These are phyloP conservation scores for Aquatica leii DNA, from an alignment of 2,888 invertebrate species.

Conservation along the genomic window DNA sequence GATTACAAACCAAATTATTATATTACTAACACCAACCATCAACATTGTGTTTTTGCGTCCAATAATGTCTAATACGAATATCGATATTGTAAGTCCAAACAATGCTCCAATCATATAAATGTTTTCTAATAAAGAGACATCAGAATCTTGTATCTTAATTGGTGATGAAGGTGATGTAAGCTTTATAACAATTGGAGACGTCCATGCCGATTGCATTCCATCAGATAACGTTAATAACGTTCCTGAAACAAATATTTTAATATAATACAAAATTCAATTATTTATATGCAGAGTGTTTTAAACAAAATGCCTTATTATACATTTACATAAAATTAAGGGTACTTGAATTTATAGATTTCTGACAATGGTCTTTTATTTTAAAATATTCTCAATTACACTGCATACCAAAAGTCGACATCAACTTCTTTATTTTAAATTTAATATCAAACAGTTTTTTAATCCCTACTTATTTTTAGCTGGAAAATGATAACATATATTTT, in stretches of 20 bases:
- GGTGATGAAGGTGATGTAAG: slow-evolving; percentile 50
- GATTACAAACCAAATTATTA: slow-evolving; percentile 54
- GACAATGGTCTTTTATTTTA: no score
- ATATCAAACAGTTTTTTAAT: no score
- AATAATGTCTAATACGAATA: slow-evolving; percentile 48
- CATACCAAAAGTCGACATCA: no score
- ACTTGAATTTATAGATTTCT: no score
- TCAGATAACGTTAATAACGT: slow-evolving; percentile 56
- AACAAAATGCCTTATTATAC: no score
- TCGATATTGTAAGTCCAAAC: slow-evolving; percentile 52
- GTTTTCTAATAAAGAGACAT: slow-evolving; percentile 48
- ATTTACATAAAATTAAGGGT: no score
- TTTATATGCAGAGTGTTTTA: no score
- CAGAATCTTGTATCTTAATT: slow-evolving; percentile 46
- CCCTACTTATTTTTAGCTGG: no score
- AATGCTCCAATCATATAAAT: slow-evolving; percentile 48
- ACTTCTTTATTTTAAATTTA: no score
- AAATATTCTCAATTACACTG: no score
- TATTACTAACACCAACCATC: slow-evolving; percentile 49
- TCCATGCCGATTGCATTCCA: slow-evolving; percentile 59
- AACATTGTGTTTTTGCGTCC: slow-evolving; percentile 55
- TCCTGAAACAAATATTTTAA: slow-evolving; percentile 53
- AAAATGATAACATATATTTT: no score
- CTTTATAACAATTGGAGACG: slow-evolving; percentile 54
- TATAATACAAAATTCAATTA: no score